Percentiles rank a stretch among this genome's conserved stretches.
Conservation (phyloP, 2,888 invertebrate genomes). For the Pachydiplax longipennis region DNA sequence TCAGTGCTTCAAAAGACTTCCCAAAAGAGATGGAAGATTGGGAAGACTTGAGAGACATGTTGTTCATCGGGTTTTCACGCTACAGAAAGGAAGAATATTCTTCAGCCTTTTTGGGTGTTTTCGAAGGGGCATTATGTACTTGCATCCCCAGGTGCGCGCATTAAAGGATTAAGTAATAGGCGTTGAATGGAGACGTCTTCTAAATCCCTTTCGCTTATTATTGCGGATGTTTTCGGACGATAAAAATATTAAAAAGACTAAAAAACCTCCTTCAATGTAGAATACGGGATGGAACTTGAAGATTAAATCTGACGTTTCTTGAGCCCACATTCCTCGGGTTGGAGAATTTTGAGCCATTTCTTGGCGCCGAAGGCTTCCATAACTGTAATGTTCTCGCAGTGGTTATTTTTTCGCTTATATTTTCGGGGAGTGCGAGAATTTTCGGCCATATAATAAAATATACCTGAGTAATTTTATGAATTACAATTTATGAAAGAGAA, state of each 20-base stretch:
- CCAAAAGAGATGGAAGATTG: neutral
- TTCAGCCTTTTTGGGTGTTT: neutral
- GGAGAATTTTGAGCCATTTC: no score
- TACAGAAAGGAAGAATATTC: neutral
- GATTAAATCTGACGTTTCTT: no score
- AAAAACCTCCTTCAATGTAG: no score
- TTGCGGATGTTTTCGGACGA: neutral
- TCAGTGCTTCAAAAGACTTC: neutral
- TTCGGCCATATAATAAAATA: no score
- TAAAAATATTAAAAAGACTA: neutral
- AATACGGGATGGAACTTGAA: no score
- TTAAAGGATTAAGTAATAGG: neutral
- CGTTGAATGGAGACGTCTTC: neutral
- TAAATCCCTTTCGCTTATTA: neutral
- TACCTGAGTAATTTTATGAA: no score
- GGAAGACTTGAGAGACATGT: neutral
- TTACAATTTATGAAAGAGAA: no score
- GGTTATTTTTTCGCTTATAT: no score
- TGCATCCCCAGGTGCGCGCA: neutral
- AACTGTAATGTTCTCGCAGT: no score
- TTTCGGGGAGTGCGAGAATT: no score
- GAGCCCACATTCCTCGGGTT: no score
- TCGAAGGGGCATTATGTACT: neutral
- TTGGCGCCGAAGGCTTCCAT: no score
- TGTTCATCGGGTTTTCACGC: neutral